A percentile compares a stretch with the other conserved stretches of the same genome.
phyloP scores from a whole-genome alignment of 1,140 invertebrate species.

The Drosophila arizonae region DNA sequence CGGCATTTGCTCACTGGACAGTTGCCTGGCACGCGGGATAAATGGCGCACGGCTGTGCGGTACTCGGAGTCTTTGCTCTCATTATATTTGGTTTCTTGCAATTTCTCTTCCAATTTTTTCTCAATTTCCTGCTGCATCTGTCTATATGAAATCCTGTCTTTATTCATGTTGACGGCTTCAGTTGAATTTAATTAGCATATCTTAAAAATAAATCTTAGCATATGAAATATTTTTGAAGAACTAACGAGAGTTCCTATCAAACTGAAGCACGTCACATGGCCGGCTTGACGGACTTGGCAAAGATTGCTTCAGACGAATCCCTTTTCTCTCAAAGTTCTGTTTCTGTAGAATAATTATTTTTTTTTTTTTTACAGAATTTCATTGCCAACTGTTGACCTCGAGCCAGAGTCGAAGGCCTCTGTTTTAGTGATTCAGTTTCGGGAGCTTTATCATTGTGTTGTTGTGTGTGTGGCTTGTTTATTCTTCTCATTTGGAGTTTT shows the following conservation, averaged over 20 bases:
- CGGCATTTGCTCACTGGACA: conserved; percentile 42
- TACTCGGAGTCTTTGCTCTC: background rate
- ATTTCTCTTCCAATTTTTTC: conserved; percentile 19
- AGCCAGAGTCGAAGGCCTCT: background rate
- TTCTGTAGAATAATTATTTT: too few species aligned
- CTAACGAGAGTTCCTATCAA: background rate
- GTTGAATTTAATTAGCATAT: conserved; percentile 5
- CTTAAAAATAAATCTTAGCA: background rate
- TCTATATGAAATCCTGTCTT: background rate
- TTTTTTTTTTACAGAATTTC: too few species aligned
- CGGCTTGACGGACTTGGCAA: background rate
- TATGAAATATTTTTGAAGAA: background rate
- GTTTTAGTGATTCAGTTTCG: background rate
- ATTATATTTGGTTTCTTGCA: conserved; percentile 9
- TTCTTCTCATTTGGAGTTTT: conserved; percentile 35
- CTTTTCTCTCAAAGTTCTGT: too few species aligned
- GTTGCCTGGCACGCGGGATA: conserved; percentile 28
- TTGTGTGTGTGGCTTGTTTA: conserved; percentile 20
- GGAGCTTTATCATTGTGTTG: conserved; percentile 13
- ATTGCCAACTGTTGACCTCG: conserved; percentile 2
- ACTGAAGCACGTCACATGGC: background rate
- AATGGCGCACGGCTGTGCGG: background rate
- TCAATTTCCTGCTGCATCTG: background rate
- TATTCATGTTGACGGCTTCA: conserved; percentile 9
- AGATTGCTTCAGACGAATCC: too few species aligned